Evolutionary conservation across 2,797 vertebrate genomes (phyloP), one percentile per base, ranked within the genome.

Genomic region (Amphiprion clarkii): DNA sequence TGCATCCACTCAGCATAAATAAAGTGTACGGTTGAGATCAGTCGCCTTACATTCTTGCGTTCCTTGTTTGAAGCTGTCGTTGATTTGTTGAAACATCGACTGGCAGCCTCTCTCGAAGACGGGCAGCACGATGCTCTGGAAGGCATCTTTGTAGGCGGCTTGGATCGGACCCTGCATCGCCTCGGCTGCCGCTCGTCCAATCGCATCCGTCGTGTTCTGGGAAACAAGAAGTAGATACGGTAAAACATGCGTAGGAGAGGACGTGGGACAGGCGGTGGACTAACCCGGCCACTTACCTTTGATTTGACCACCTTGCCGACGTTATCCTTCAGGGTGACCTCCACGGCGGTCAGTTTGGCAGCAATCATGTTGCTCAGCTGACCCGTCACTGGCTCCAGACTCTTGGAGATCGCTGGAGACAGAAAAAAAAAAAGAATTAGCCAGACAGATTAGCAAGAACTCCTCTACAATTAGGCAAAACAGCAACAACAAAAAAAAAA

Each of bases 61-160:
- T 76, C 98, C 98, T 90, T 98, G 96, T 78, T 97, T 98, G 94
- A 99, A 99, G 92, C 97, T 99, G 88, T 98, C 97, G n/a, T 99
- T 99, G 93, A 99, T 99, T 81, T 99, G 98, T 82, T 99, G 98
- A 89, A 99, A 99, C 98, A 99, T 99, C 83, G 98, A 96, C 93
- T 99, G 98, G 85, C 98, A 99, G 88, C 96, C 96, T 92, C 97
- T 96, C 89, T 99, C 98, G 1, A 99, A 99, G 17, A 98, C 96
- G 0, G 98, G 98, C 81, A 99, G 92, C 67, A 99, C 96, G 0
- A 97, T 90, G 10, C 96, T 96, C 92, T 99, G 97, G 87, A 99
- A 99, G 0, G 97, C 95, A 56, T 99, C 98, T 86, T 96, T 96
- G 83, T 98, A 99, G 9, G 98, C 96, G 0, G 96, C 91, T 87